phyloP scores from a whole-genome alignment of 1,140 invertebrate species.

The Gerris buenoi region DNA sequence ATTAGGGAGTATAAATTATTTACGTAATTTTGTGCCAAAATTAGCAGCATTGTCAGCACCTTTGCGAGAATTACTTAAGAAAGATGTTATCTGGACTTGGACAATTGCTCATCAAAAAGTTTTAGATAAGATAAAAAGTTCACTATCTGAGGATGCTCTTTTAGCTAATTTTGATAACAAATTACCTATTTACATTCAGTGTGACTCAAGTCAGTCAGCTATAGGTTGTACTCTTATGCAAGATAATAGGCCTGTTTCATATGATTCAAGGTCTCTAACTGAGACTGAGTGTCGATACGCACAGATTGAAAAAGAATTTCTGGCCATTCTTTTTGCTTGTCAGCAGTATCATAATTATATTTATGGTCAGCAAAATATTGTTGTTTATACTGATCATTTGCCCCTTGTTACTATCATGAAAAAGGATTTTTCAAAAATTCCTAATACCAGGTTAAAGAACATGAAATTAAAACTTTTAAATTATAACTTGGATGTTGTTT shows the following conservation, averaged over 20 bases:
- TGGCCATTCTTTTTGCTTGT: conserved; percentile 19
- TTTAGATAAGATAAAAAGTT: conserved; percentile 27
- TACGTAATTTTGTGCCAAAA: conserved; percentile 17
- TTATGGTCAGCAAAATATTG: conserved; percentile 16
- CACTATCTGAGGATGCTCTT: conserved; percentile 18
- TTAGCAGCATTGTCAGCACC: conserved; percentile 26
- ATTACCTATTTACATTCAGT: conserved; percentile 16
- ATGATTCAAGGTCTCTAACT: conserved; percentile 22
- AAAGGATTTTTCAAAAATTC: conserved; percentile 26
- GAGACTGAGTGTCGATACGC: conserved; percentile 22
- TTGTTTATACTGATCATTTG: conserved; percentile 20
- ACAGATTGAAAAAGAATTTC: conserved; percentile 19
- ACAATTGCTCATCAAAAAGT: conserved; percentile 20
- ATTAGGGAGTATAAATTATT: neutral
- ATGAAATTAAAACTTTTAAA: conserved; percentile 26
- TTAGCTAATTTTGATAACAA: conserved; percentile 17
- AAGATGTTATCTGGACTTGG: conserved; percentile 28
- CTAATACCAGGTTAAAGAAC: conserved; percentile 27
- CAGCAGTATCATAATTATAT: conserved; percentile 21
- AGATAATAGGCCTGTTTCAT: conserved; percentile 27
- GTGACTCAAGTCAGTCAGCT: conserved; percentile 3
- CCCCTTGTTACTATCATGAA: conserved; percentile 24
- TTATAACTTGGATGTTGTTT: conserved; percentile 20
- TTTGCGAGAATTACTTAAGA: conserved; percentile 29
- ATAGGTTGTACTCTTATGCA: conserved; percentile 21